Evolutionary conservation across 1,140 invertebrate genomes (phyloP).

Genomic region (Drosophila carrolli): DNA sequence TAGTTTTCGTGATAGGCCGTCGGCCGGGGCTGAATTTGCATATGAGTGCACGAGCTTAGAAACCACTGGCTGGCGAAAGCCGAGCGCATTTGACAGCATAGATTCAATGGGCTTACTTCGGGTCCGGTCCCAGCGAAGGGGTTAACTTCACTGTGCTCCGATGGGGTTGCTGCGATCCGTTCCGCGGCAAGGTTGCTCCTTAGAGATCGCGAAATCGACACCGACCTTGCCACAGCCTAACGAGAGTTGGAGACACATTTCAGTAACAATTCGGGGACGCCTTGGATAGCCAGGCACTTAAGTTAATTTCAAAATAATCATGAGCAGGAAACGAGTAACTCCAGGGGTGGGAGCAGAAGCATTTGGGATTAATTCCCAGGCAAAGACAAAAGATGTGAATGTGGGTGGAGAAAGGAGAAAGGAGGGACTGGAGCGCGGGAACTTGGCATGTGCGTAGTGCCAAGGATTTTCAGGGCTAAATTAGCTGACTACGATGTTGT

Average conservation of each 20-base stretch:
- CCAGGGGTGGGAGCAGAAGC: background rate
- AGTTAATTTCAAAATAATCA: conserved; percentile 82
- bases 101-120: conserved; percentile 5
- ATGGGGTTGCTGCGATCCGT: too few relatives aligned
- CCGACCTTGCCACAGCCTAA: background rate
- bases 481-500: conserved; percentile 74
- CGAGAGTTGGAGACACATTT: background rate
- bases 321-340: conserved; percentile 47
- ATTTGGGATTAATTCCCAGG: conserved; percentile 21
- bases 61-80: conserved; percentile 17
- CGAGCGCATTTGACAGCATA: background rate
- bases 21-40: conserved; percentile 66
- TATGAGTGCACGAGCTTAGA: conserved; percentile 56
- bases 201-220: background rate
- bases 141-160: background rate
- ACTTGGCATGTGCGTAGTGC: conserved; percentile 25
- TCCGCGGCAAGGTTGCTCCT: background rate
- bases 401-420: background rate
- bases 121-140: background rate
- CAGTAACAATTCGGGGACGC: background rate
- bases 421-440: background rate
- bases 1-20: conserved; percentile 71
- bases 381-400: conserved; percentile 17
- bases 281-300: conserved; percentile 50
- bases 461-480: conserved; percentile 71